Conservation (phyloP, 2,888 invertebrate species). For the Prosapia bicincta region DNA sequence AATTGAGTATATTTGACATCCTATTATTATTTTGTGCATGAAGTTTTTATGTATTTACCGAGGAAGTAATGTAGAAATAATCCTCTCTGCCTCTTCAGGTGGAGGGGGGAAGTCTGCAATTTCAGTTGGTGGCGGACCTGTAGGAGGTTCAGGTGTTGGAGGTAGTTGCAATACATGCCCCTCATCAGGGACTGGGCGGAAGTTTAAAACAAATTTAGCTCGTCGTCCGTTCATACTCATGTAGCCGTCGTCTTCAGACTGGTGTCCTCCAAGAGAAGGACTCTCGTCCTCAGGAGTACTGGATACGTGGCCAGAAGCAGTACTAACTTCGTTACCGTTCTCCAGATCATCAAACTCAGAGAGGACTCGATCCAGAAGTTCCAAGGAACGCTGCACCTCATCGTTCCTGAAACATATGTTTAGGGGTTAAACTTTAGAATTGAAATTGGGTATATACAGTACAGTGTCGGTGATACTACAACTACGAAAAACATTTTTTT, state of each 20-base stretch:
- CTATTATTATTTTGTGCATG: no score
- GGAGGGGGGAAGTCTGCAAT: constrained; percentile 63
- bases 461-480: neutral
- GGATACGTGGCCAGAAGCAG: constrained; percentile 43
- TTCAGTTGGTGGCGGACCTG: constrained; percentile 31
- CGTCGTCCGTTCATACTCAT: constrained; percentile 89
- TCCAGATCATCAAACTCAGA: constrained; percentile 85
- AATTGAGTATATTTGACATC: no score
- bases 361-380: constrained; percentile 82
- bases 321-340: constrained; percentile 54
- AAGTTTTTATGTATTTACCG: constrained; percentile 52
- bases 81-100: constrained; percentile 71
- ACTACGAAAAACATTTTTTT: no score
- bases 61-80: constrained; percentile 70
- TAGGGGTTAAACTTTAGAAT: no score
- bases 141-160: constrained; percentile 48
- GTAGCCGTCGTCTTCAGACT: constrained; percentile 88
- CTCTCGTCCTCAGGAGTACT: constrained; percentile 33
- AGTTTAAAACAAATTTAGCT: constrained; percentile 68
- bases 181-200: constrained; percentile 47
- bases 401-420: constrained; percentile 68
- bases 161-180: constrained; percentile 40
- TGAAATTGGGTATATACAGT: no score
- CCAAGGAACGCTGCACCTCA: constrained; percentile 85
- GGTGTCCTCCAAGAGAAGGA: constrained; percentile 53